Base-by-base conservation (phyloP, 2,797 vertebrate species). In the Sebastes variabilis region DNA sequence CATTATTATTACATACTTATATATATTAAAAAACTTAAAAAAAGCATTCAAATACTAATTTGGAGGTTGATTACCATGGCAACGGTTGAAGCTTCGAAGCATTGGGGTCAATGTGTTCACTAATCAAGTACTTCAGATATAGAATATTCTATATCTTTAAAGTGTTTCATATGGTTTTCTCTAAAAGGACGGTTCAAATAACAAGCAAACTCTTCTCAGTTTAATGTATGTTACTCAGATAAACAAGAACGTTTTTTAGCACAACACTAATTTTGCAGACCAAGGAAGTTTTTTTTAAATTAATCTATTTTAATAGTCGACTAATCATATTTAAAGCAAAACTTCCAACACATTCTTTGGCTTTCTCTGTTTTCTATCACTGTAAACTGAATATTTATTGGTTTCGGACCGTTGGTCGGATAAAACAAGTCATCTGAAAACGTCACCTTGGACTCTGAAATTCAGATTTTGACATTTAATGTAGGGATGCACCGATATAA, bases 81-180 rank as follows among this genome's bases (percentile, higher is more conserved):
- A 46, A 46, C 38, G 38, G 38, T 42, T 16, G 38, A 42, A 42
- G 13, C 38, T 16, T 42, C 2, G 38, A 42, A 42, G 38, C 38
- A 16, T 42, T 42, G 5, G 14, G 38, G 38, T 42, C 38, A 42
- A 11, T 64, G 11, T 75, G 8, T 64, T 69, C 13, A 34, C 14
- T 38, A 76, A 16, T 80, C 6, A 76, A 56, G 55, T 67, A 70
- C 10, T 55, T 79, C 66, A 56, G 55, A 81, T 64, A 46, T 60
- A 54, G 52, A 25, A 72, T 20, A 25, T 76, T 56, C 7, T 52
- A n/a, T 27, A 24, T 70, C 54, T 72, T 69, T 38, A 38, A 38
- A 60, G 9, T 5, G 46, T 8, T 66, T 62, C 7, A 14, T 27
- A 2, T 25, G 4, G 5, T 61, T 73, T 60, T 54, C 20, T 58